Evolutionary conservation across 2,888 invertebrate species (phyloP), one percentile per base, ranked within the genome.

Genomic region (Osedax frankpressi): DNA sequence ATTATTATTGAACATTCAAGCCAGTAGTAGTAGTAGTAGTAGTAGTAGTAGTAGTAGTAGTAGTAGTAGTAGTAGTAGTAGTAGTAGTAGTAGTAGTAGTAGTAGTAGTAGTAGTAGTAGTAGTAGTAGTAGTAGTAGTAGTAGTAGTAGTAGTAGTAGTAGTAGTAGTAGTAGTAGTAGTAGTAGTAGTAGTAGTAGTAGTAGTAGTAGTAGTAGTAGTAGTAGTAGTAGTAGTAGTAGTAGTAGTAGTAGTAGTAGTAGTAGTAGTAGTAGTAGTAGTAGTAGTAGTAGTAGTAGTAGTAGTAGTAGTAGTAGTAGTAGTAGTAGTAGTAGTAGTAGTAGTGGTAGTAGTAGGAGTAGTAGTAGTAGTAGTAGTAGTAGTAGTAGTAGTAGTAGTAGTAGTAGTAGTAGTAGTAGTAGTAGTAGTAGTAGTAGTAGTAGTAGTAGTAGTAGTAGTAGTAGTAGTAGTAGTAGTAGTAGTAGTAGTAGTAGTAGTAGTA

Each of bases 81-180:
- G 44, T 44, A 44, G 44, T 44, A 44, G 44, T 44, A 44, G 44
- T 44, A 44, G 44, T 65, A 26, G 67, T 25, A 65, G 67, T 65
- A 65, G 67, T 65, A 65, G 67, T 65, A 65, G 67, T 65, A 65
- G 67, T 65, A 65, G 67, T 65, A 65, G 67, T 65, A 65, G 67
- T 65, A 65, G 67, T 65, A 65, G 67, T 65, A 65, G n/a, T 65
- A 65, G 67, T 65, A 65, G 67, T 65, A 65, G 67, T 65, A 65
- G 67, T 65, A 65, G 67, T 65, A 65, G 67, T 65, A 44, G 44
- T 44, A 44, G 44, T 44, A 44, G 44, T 44, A 44, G 44, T 44
- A 44, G 44, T 44, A 44, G 44, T 44, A 44, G 44, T 44, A 44
- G 44, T 44, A 44, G 6, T 44, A 44, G 44, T 44, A 44, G 44